phyloP scores from a whole-genome alignment of 2,797 vertebrate genomes.

The Alexandromys oeconomus region DNA sequence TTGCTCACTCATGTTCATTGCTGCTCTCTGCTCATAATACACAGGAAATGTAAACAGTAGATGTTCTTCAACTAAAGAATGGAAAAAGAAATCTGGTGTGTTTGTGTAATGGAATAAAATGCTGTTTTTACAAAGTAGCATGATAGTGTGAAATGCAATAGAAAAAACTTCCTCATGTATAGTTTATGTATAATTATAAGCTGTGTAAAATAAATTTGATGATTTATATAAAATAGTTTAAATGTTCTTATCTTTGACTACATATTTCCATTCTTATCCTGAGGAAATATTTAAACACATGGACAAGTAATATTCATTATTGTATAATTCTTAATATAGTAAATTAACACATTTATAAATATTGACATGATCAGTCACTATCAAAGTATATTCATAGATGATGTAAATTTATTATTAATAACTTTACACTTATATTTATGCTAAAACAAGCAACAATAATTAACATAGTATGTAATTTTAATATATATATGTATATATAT shows the following conservation, averaged over 20 bases:
- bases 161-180: not conserved
- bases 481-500: not conserved
- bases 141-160: not conserved
- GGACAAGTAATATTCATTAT: not conserved
- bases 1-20: not conserved
- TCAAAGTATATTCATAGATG: not conserved
- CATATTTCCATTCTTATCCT: not conserved
- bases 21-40: not conserved
- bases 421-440: not conserved
- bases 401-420: not conserved
- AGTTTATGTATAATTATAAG: not conserved
- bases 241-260: not conserved
- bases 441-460: not conserved
- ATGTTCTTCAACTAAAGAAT: not conserved
- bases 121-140: not conserved
- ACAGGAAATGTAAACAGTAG: not conserved
- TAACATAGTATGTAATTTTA: not conserved
- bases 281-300: not conserved
- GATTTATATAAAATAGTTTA: not conserved
- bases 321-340: not conserved
- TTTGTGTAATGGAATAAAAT: not conserved
- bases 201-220: not conserved
- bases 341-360: not conserved
- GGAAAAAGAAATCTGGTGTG: not conserved
- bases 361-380: not conserved